Evolutionary conservation across 2,797 vertebrate genomes (phyloP).

Genomic region (Xiphorhynchus erythropygius): DNA sequence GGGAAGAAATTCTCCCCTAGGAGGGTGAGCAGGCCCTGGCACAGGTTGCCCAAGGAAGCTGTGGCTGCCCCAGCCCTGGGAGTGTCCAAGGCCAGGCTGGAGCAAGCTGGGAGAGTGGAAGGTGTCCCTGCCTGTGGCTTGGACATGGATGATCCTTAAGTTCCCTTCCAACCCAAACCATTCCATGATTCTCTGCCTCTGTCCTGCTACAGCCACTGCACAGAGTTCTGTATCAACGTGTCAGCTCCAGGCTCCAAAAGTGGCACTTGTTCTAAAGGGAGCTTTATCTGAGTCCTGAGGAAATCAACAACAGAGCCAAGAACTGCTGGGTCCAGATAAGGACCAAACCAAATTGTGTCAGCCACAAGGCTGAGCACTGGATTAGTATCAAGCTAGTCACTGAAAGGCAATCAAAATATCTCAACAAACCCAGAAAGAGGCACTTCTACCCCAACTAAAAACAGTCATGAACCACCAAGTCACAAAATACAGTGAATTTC

Average conservation of each 20-base stretch:
- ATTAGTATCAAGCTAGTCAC: background rate
- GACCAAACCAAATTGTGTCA: fast-evolving
- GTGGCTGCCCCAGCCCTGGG: background rate
- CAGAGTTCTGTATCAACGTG: fast-evolving
- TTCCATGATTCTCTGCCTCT: background rate
- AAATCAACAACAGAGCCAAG: background rate
- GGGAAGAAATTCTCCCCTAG: background rate
- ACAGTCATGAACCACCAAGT: background rate
- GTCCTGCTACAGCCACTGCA: background rate
- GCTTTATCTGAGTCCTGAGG: background rate
- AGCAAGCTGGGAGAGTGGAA: fast-evolving
- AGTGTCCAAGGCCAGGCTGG: background rate
- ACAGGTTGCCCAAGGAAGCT: background rate
- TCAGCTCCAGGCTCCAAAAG: background rate
- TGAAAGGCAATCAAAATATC: background rate
- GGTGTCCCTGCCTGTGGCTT: background rate
- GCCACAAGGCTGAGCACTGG: background rate
- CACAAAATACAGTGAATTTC: background rate
- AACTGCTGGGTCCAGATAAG: background rate
- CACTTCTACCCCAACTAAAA: background rate
- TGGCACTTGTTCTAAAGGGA: background rate
- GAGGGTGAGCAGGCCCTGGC: background rate
- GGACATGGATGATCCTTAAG: background rate
- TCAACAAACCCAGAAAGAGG: background rate
- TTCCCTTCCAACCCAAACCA: background rate